Conservation (phyloP, 2,888 invertebrate species). For the Eupithecia tripunctaria region DNA sequence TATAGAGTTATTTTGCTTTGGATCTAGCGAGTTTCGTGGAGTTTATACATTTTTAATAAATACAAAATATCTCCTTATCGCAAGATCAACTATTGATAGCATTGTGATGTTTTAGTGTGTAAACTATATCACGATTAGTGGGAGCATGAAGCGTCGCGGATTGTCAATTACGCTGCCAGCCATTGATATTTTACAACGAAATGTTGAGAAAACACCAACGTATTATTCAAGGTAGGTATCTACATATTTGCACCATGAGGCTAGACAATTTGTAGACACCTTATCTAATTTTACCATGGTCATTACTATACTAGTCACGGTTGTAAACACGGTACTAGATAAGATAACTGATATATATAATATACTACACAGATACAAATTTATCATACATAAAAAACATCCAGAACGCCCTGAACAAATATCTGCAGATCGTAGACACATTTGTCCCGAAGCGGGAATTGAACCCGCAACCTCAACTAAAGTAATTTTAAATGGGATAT, state of each 20-base stretch:
- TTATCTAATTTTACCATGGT: background rate
- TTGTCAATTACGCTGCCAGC: slow-evolving; percentile 64
- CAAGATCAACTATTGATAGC: background rate
- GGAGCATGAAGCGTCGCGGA: slow-evolving; percentile 47
- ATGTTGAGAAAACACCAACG: slow-evolving; percentile 67
- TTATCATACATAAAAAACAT: too few relatives aligned
- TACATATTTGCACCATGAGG: background rate
- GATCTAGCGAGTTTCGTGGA: background rate
- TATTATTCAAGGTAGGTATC: slow-evolving; percentile 56
- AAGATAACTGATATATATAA: too few relatives aligned
- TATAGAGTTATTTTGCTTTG: slow-evolving; percentile 17
- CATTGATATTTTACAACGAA: slow-evolving; percentile 72
- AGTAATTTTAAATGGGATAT: too few relatives aligned
- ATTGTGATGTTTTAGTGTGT: slow-evolving; percentile 30
- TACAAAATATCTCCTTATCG: background rate
- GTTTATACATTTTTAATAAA: background rate
- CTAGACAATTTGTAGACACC: background rate
- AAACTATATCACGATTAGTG: slow-evolving; percentile 41
- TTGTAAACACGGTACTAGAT: too few relatives aligned
- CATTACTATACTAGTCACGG: too few relatives aligned
- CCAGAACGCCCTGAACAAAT: too few relatives aligned
- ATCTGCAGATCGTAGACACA: too few relatives aligned
- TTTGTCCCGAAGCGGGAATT: too few relatives aligned
- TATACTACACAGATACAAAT: too few relatives aligned
- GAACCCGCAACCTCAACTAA: too few relatives aligned